These are phyloP conservation scores for Tiliacea citrago DNA, from an alignment of 2,888 invertebrate genomes.

Conservation along the genomic window DNA sequence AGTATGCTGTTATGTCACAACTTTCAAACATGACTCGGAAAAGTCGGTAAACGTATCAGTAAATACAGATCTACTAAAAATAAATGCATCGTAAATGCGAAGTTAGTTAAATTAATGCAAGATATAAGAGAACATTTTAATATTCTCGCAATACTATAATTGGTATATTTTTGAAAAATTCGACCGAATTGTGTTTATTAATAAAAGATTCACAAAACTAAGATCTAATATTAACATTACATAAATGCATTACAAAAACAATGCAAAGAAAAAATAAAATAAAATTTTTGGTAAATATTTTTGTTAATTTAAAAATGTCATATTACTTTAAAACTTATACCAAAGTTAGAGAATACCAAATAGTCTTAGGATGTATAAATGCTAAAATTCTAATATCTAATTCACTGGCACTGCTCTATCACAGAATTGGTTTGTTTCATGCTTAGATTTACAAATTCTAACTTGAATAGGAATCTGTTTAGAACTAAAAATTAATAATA, in stretches of 20 bases:
- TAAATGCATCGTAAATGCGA: constrained; percentile 65
- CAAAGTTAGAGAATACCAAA: constrained; percentile 53
- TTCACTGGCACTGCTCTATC: constrained; percentile 83
- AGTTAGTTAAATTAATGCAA: constrained; percentile 36
- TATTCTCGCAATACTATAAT: constrained; percentile 42
- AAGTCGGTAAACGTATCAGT: constrained; percentile 19
- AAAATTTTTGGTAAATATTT: constrained; percentile 66
- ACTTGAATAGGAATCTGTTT: constrained; percentile 34
- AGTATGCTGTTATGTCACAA: not conserved
- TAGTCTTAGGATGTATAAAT: constrained; percentile 58
- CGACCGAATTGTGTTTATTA: constrained; percentile 21
- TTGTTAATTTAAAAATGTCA: constrained; percentile 61
- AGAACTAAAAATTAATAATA: constrained; percentile 19
- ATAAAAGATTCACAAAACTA: constrained; percentile 38
- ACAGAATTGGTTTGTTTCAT: constrained; percentile 73
- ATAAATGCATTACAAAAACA: constrained; percentile 41
- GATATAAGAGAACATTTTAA: constrained; percentile 23
- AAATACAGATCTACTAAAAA: constrained; percentile 57
- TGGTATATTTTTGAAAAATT: not conserved
- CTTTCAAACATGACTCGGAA: not conserved
- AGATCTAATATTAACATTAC: constrained; percentile 28
- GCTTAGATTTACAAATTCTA: constrained; percentile 38
- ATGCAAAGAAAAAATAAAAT: constrained; percentile 44
- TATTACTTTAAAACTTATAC: constrained; percentile 59
- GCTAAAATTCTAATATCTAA: constrained; percentile 66